These are phyloP conservation scores for Plebejus anna DNA, from an alignment of 2,888 invertebrate genomes.

Conservation along the genomic window DNA sequence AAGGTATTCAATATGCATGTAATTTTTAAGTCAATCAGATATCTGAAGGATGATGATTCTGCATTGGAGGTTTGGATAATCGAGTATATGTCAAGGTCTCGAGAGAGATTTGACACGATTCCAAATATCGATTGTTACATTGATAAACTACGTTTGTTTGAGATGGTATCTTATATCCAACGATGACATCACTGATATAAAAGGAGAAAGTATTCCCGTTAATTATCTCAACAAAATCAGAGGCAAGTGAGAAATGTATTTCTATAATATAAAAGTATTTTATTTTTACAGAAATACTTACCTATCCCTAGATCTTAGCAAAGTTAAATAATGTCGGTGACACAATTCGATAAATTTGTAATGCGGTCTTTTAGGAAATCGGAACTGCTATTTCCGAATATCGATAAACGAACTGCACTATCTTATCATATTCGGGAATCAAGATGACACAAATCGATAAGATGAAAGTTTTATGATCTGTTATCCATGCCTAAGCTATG, in stretches of 20 bases:
- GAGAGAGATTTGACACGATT: conserved; percentile 1
- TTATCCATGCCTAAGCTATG: not conserved
- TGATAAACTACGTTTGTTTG: not conserved
- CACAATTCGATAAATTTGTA: not conserved
- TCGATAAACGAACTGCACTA: not conserved
- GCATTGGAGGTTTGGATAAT: not conserved
- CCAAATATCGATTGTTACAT: conserved; percentile 9
- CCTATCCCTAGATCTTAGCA: not conserved
- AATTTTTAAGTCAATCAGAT: not conserved
- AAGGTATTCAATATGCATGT: too few relatives aligned
- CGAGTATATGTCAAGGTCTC: not conserved
- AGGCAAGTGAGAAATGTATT: too few relatives aligned
- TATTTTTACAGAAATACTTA: too few relatives aligned
- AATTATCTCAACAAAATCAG: too few relatives aligned
- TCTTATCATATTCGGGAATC: not conserved
- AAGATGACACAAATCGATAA: not conserved
- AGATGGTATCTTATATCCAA: not conserved
- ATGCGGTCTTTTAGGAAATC: not conserved
- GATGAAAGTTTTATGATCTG: not conserved
- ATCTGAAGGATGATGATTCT: not conserved
- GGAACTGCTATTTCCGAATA: not conserved
- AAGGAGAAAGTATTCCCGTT: too few relatives aligned
- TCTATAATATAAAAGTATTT: too few relatives aligned
- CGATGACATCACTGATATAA: too few relatives aligned
- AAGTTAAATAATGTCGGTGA: not conserved